Evolutionary conservation across 1,140 invertebrate species (phyloP).

Genomic region (Aphaenogaster floridana): DNA sequence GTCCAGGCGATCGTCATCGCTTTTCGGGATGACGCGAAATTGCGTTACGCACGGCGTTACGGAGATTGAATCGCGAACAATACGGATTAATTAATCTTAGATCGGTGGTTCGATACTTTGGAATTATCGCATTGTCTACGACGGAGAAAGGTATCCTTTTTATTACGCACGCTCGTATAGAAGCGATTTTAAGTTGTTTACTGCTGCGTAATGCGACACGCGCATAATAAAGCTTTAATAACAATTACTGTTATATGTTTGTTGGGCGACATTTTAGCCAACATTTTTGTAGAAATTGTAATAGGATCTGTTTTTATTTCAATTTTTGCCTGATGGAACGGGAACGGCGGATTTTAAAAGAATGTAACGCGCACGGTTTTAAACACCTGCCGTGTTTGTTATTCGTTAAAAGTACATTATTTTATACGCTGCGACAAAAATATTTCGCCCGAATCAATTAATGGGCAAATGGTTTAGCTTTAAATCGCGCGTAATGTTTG

Average conservation of each 20-base stretch:
- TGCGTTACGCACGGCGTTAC: neutral
- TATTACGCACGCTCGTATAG: neutral
- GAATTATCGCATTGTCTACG: neutral
- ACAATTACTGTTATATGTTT: constrained; percentile 27
- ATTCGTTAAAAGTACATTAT: constrained; percentile 63
- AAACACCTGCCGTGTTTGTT: constrained; percentile 56
- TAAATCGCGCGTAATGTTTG: constrained; percentile 65
- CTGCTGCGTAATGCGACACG: neutral
- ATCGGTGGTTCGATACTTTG: neutral
- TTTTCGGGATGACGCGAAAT: constrained; percentile 55
- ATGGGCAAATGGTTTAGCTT: constrained; percentile 63
- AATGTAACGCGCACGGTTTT: constrained; percentile 57
- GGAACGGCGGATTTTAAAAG: constrained; percentile 55
- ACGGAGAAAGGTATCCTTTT: neutral
- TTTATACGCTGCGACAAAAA: constrained; percentile 59
- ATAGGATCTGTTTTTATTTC: constrained; percentile 54
- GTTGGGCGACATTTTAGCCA: constrained; percentile 17
- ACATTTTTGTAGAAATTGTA: constrained; percentile 52
- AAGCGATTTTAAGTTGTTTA: constrained; percentile 35
- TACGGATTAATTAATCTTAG: neutral
- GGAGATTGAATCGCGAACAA: neutral
- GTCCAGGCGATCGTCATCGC: constrained; percentile 65
- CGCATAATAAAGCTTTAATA: constrained; percentile 56
- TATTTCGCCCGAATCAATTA: constrained; percentile 63
- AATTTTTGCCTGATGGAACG: constrained; percentile 32